Evolutionary conservation across 2,888 invertebrate species (phyloP), one percentile per base, ranked within the genome.

Genomic region (Acanthopleura granulata): DNA sequence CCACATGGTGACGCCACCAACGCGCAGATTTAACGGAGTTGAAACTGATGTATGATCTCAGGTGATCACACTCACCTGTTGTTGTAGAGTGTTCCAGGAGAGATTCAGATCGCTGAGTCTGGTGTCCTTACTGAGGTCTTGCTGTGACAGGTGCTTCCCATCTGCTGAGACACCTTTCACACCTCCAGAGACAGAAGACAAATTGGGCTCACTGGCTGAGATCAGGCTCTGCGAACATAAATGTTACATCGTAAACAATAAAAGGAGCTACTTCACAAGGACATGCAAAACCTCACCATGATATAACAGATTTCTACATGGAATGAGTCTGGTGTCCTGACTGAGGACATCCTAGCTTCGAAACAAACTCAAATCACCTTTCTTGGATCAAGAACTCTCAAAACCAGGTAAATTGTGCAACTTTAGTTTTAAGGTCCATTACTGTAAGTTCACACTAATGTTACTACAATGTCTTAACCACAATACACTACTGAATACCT

Each of bases 81-180:
- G 79, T 75, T 86, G 86, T 69, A 87, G 81, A 69, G 80, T 83
- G 77, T 82, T 84, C 86, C 86, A 87, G 51, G 86, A 85, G 30
- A 80, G 74, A 77, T 83, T 85, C 62, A 86, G 81, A 71, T 85
- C 81, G 75, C 78, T 81, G 77, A 84, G 79, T 76, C 74, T 80
- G 74, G 76, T 29, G 14, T 66, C 69, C 69, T 27, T 4, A 25
- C 25, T 66, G 25, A 66, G 69, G 16, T 66, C 66, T 66, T 25
- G 66, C 12, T 22, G 18, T 18, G 57, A 57, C 57, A 57, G 57
- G 18, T 57, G n/a, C 6, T 12, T 22, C 6, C 66, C 66, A 66
- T 16, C 22, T 15, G 25, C 6, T 12, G 66, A 66, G 22, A 6
- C 15, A 27, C 66, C 22, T 66, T 66, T 66, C 18, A 15, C 29